Percentiles rank a stretch among this genome's conserved stretches.
phyloP scores from a whole-genome alignment of 2,113 vertebrate species.

The Mugil cephalus region DNA sequence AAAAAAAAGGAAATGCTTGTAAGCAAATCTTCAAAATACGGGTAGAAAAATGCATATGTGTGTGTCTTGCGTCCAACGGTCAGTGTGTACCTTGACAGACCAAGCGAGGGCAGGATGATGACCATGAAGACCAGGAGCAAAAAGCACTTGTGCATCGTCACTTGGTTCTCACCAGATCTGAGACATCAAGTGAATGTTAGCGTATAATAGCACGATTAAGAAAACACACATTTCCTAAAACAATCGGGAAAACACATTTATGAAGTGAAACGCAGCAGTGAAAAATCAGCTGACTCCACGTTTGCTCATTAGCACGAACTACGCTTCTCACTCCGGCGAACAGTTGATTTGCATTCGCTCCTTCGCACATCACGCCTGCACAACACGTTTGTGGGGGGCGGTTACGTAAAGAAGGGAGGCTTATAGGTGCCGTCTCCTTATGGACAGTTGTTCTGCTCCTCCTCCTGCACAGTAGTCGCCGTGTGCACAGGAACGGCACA shows the following conservation, averaged over 20 bases:
- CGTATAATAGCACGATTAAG: background rate
- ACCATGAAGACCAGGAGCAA: conserved; percentile 97
- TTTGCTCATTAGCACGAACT: conserved; percentile 51
- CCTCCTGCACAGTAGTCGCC: conserved; percentile 51
- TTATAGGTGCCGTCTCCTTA: conserved; percentile 71
- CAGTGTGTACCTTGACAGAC: conserved; percentile 93
- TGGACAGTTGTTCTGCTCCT: conserved; percentile 67
- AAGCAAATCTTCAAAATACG: background rate
- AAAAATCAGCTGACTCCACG: conserved; percentile 39
- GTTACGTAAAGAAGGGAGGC: conserved; percentile 75
- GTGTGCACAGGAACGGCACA: conserved; percentile 38
- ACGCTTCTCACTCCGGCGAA: conserved; percentile 62
- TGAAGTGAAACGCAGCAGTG: conserved; percentile 9
- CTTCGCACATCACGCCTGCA: conserved; percentile 74
- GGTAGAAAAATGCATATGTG: no score
- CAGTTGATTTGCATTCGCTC: conserved; percentile 63
- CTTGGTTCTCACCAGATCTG: conserved; percentile 93
- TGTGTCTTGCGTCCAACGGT: background rate
- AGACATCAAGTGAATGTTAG: conserved; percentile 1
- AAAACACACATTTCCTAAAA: background rate
- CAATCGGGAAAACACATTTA: background rate
- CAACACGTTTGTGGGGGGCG: conserved; percentile 69
- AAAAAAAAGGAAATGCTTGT: background rate
- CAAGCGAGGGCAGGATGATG: conserved; percentile 95
- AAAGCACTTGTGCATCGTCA: conserved; percentile 97